Base-by-base conservation (phyloP, 2,113 vertebrate genomes). In the Amblyornis subalaris region DNA sequence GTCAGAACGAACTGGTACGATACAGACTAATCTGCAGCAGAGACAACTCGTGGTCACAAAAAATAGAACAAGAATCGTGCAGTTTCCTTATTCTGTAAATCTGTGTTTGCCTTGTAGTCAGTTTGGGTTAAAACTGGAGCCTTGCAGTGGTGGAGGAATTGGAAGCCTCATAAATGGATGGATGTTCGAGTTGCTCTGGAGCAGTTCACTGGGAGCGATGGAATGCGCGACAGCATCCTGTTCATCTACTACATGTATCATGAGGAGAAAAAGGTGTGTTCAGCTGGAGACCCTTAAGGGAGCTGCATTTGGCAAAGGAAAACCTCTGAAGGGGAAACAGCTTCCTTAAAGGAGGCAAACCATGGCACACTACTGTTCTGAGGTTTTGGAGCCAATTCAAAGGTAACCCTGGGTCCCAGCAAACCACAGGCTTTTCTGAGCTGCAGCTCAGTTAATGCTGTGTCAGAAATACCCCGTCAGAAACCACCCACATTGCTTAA, bases 91-190 rank as follows among this genome's bases (percentile, higher is more conserved):
- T 19, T 45, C 58, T 86, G 66, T 88, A 62, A 77, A 53, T 10
- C 36, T 44, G 25, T 78, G 45, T 29, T 33, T 57, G 62, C n/a
- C 16, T 58, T 23, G n/a, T 89, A 99, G 99, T 99, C 99, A 0
- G 99, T 99, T 91, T 99, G 99, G 99, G 98, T 99, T 90, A 99
- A 99, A 97, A 99, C 99, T 5, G 99, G 99, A 35, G 85, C 96
- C 64, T 97, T 99, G 98, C 99, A 99, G 89, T 99, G 99, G 99
- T 99, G 99, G 99, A 98, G 99, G 75, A 99, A 98, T 94, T 99
- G 99, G 99, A 99, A 99, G 91, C 99, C 99, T 12, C 95, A 99
- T 78, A 99, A 98, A 85, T 99, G 99, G 99, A 95, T 98, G 54
- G 99, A 99, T 2, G 99, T 99, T 51, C 98, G 98, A 5, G 99